Percentiles rank a stretch among this genome's conserved stretches.
Conservation (phyloP, 2,797 vertebrate genomes). For the Harpagifer antarcticus region DNA sequence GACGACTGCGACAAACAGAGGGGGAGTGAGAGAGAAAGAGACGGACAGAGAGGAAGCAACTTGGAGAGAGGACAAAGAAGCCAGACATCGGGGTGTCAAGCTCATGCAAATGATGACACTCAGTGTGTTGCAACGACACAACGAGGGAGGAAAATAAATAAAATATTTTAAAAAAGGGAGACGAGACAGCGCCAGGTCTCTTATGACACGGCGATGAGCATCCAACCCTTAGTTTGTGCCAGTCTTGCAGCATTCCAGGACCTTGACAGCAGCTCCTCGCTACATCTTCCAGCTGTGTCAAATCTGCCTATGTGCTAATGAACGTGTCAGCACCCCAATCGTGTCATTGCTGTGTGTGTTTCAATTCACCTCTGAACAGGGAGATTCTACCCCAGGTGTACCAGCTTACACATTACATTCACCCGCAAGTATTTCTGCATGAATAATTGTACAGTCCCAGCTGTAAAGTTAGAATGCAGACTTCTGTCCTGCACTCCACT, state of each 20-base stretch:
- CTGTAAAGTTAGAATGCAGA: slow-evolving; percentile 47
- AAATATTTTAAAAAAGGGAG: slow-evolving; percentile 74
- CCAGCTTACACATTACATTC: slow-evolving; percentile 74
- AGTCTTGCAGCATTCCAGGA: slow-evolving; percentile 84
- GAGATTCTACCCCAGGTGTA: slow-evolving; percentile 75
- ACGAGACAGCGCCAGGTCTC: slow-evolving; percentile 83
- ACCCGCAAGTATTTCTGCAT: slow-evolving; percentile 66
- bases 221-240: slow-evolving; percentile 84
- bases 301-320: slow-evolving; percentile 84
- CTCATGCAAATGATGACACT: slow-evolving; percentile 84
- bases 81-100: slow-evolving; percentile 79
- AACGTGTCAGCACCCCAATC: slow-evolving; percentile 79
- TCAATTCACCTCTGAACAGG: slow-evolving; percentile 80
- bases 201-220: slow-evolving; percentile 82
- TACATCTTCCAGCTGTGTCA: slow-evolving; percentile 83
- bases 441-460: slow-evolving; percentile 64
- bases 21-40: slow-evolving; percentile 60
- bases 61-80: slow-evolving; percentile 85
- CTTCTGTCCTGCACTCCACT: slow-evolving; percentile 25
- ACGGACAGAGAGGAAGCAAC: slow-evolving; percentile 81
- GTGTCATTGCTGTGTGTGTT: slow-evolving; percentile 82
- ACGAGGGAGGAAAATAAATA: slow-evolving; percentile 80
- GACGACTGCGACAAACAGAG: slow-evolving; percentile 59
- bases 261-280: slow-evolving; percentile 84
- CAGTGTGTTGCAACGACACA: slow-evolving; percentile 81